Conservation (phyloP, 2,797 vertebrate genomes). For the Myotis pilosus region DNA sequence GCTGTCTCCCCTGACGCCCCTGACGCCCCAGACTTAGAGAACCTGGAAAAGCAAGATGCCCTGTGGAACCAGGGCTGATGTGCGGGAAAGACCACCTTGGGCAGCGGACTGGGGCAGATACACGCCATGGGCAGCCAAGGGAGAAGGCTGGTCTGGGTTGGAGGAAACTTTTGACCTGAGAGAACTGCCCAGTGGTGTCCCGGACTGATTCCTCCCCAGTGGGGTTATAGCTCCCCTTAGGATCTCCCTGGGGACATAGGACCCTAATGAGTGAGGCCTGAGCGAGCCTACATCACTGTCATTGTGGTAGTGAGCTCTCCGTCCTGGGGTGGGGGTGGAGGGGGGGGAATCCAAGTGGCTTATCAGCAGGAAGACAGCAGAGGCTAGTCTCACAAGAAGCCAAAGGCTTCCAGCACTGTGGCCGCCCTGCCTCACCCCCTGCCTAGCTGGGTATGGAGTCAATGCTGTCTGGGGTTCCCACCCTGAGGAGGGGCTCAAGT, state of each 20-base stretch:
- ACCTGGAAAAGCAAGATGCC: background rate
- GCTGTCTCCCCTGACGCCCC: background rate
- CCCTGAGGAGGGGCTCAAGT: background rate
- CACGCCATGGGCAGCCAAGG: background rate
- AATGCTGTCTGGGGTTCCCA: no score
- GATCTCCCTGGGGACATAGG: background rate
- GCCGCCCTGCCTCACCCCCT: no score
- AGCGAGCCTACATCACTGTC: background rate
- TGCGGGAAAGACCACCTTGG: background rate
- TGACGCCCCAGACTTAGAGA: background rate
- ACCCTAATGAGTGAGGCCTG: background rate
- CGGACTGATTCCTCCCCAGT: background rate
- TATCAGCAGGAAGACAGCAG: background rate
- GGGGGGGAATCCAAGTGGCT: background rate
- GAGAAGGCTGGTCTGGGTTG: background rate
- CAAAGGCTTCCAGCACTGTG: background rate
- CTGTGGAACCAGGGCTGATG: background rate
- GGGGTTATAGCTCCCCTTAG: background rate
- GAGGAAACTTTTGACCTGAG: background rate
- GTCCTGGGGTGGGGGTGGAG: fast-evolving
- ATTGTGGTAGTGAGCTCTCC: background rate
- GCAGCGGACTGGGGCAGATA: background rate
- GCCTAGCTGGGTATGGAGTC: no score
- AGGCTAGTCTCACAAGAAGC: background rate
- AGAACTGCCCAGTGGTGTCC: background rate